These are phyloP conservation scores for Callorhinus ursinus DNA, from an alignment of 2,113 vertebrate genomes.

Conservation along the genomic window DNA sequence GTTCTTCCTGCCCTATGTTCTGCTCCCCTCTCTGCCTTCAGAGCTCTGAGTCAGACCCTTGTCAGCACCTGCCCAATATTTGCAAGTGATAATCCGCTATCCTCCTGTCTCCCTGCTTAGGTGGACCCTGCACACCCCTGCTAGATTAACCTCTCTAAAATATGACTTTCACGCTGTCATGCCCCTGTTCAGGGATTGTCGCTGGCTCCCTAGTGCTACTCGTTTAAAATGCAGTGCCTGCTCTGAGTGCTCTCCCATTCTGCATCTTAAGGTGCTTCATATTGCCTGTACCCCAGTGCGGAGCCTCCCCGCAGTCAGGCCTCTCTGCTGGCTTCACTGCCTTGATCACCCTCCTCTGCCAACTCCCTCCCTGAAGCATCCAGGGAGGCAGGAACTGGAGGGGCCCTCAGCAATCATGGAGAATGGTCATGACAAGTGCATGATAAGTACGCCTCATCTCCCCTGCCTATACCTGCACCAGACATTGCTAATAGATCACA, in stretches of 20 bases:
- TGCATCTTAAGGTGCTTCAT: background rate
- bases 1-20: background rate
- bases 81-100: rapidly evolving
- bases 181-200: background rate
- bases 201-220: background rate
- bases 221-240: background rate
- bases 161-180: background rate
- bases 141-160: background rate
- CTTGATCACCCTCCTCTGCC: background rate
- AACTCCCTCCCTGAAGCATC: background rate
- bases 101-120: too few relatives aligned
- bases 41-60: background rate
- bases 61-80: background rate
- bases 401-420: background rate
- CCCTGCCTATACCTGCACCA: background rate
- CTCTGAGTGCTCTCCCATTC: background rate
- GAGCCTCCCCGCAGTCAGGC: background rate
- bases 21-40: background rate
- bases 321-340: background rate
- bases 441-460: background rate
- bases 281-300: rapidly evolving
- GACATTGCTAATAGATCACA: background rate
- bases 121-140: background rate
- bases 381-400: background rate
- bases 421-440: background rate